These are phyloP conservation scores for Proales similis DNA, from an alignment of 1,140 invertebrate species.

Conservation along the genomic window DNA sequence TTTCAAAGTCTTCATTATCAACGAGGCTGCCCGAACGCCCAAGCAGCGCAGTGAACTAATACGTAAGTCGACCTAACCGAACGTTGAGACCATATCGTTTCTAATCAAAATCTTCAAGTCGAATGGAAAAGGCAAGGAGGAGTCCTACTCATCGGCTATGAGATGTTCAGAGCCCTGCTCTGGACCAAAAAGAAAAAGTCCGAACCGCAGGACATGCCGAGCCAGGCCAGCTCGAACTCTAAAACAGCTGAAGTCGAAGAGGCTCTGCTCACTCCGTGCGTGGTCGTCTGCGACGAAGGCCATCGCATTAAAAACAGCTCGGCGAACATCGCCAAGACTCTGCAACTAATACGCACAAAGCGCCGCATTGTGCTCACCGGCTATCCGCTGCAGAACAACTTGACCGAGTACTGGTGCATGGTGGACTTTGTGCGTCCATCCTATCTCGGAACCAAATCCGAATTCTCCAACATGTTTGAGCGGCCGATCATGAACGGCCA, in stretches of 20 bases:
- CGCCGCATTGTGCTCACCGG: conserved; percentile 83
- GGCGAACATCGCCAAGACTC: conserved; percentile 74
- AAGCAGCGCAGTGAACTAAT: conserved; percentile 61
- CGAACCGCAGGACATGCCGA: conserved; percentile 49
- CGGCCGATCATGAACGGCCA: conserved; percentile 79
- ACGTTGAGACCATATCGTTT: no score
- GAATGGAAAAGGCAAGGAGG: conserved; percentile 80
- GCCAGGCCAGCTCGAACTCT: conserved; percentile 46
- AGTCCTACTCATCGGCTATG: conserved; percentile 92
- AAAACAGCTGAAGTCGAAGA: conserved; percentile 66
- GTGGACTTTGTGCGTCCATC: conserved; percentile 90
- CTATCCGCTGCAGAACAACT: conserved; percentile 89
- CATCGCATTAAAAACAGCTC: conserved; percentile 86
- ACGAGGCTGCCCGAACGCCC: conserved; percentile 86
- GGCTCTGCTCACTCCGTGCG: conserved; percentile 75
- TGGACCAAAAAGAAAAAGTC: conserved; percentile 58
- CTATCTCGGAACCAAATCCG: conserved; percentile 77
- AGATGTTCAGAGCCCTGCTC: conserved; percentile 79
- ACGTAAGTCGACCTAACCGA: no score
- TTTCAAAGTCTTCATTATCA: conserved; percentile 80
- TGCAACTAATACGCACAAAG: conserved; percentile 62
- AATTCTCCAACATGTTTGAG: conserved; percentile 68
- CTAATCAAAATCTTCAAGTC: conserved; percentile 43
- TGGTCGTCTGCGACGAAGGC: conserved; percentile 87
- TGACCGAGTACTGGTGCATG: conserved; percentile 79